These are phyloP conservation scores for Catharus bicknelli DNA, from an alignment of 2,113 vertebrate species.

Conservation along the genomic window DNA sequence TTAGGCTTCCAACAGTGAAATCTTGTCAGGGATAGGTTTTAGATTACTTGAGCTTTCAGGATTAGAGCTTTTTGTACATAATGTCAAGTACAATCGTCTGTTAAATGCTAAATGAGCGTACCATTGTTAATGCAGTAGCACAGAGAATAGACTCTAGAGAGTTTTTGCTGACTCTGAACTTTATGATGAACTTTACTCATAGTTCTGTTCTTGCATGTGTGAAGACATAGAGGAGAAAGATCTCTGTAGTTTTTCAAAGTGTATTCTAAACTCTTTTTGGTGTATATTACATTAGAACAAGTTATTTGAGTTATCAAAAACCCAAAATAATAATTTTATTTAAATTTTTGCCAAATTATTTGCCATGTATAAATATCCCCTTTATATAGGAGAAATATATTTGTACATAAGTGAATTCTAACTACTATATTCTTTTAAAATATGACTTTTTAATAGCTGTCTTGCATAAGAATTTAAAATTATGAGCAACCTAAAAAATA, in stretches of 20 bases:
- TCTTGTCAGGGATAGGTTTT: constrained; percentile 61
- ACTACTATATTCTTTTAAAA: background rate
- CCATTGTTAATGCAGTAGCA: constrained; percentile 3
- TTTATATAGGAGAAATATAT: background rate
- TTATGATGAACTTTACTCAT: background rate
- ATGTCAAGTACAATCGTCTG: constrained; percentile 61
- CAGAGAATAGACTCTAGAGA: background rate
- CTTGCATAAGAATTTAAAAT: background rate
- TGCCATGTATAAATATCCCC: background rate
- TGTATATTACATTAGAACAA: background rate
- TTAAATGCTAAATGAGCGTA: constrained; percentile 54
- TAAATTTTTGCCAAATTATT: background rate
- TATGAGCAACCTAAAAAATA: background rate
- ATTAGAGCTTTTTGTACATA: constrained; percentile 56
- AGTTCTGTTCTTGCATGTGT: background rate
- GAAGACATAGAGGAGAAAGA: background rate
- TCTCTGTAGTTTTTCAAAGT: background rate
- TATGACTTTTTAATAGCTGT: background rate
- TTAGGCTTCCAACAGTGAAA: constrained; percentile 70
- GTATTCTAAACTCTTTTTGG: background rate
- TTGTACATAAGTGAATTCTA: background rate
- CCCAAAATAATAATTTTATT: background rate
- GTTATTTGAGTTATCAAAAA: background rate
- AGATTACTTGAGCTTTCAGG: constrained; percentile 61
- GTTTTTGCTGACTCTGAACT: constrained; percentile 26